Conservation (phyloP, 1,140 invertebrate genomes). For the Dendroctonus valens region DNA sequence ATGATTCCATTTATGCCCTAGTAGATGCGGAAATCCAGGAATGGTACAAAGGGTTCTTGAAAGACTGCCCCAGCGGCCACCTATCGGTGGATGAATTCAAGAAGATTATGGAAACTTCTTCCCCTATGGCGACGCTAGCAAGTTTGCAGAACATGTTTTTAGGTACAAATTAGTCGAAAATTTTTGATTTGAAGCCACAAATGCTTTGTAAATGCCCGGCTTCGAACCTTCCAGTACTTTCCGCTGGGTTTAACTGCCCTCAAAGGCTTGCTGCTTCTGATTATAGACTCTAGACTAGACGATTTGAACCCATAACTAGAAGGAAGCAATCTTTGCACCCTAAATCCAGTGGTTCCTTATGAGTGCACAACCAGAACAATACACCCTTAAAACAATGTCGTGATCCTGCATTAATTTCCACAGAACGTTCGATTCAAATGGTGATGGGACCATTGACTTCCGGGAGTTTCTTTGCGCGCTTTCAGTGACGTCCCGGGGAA, state of each 20-base stretch:
- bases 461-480: slow-evolving; percentile 96
- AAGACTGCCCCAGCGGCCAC: slow-evolving; percentile 95
- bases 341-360: neutral
- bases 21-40: slow-evolving; percentile 97
- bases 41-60: slow-evolving; percentile 98
- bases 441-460: slow-evolving; percentile 97
- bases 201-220: neutral
- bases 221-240: no score
- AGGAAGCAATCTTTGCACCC: neutral
- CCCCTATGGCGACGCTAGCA: slow-evolving; percentile 97
- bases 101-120: slow-evolving; percentile 99
- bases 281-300: no score
- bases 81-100: slow-evolving; percentile 97
- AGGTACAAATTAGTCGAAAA: slow-evolving; percentile 5
- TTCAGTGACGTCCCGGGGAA: slow-evolving; percentile 92
- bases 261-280: no score
- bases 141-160: slow-evolving; percentile 99
- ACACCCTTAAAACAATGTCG: neutral
- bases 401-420: neutral
- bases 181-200: neutral
- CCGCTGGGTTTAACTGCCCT: no score
- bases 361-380: neutral
- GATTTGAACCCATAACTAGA: no score
- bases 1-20: slow-evolving; percentile 31
- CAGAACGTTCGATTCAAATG: slow-evolving; percentile 95